Evolutionary conservation across 2,113 vertebrate genomes (phyloP).

Genomic region (Phocoena sinus): DNA sequence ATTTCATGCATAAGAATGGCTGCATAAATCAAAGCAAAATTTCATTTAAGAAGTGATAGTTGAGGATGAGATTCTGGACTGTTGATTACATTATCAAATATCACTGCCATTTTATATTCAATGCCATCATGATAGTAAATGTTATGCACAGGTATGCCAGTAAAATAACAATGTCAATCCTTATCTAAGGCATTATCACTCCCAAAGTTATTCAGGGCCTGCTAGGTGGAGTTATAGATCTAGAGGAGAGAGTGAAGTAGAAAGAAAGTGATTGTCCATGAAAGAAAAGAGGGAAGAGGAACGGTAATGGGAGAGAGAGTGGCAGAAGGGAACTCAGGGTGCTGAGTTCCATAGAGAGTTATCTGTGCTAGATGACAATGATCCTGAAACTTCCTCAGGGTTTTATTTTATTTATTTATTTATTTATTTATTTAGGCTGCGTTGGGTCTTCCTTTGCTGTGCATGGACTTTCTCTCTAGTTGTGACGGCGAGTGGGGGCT

Average conservation of each 20-base stretch:
- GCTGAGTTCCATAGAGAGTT: background rate
- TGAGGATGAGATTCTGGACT: background rate
- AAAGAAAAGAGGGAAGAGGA: background rate
- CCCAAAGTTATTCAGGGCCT: background rate
- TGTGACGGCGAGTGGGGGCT: too few species aligned
- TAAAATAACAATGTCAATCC: background rate
- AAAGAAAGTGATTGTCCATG: background rate
- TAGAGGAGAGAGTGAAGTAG: background rate
- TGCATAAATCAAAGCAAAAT: background rate
- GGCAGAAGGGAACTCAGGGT: background rate
- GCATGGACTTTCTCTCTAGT: too few species aligned
- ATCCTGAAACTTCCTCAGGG: background rate
- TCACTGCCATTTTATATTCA: background rate
- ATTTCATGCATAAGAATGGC: background rate
- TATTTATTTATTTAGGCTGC: too few species aligned
- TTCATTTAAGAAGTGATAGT: background rate
- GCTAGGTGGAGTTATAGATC: background rate
- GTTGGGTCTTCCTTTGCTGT: too few species aligned
- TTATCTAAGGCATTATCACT: background rate
- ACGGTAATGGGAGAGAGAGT: background rate
- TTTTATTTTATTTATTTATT: background rate
- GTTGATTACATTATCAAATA: background rate
- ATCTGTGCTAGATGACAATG: background rate
- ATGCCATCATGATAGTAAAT: background rate
- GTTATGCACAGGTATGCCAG: background rate